Percentiles rank a stretch among this genome's conserved stretches.
These are phyloP conservation scores for Acropternis orthonyx DNA, from an alignment of 2,797 vertebrate species.

Conservation along the genomic window DNA sequence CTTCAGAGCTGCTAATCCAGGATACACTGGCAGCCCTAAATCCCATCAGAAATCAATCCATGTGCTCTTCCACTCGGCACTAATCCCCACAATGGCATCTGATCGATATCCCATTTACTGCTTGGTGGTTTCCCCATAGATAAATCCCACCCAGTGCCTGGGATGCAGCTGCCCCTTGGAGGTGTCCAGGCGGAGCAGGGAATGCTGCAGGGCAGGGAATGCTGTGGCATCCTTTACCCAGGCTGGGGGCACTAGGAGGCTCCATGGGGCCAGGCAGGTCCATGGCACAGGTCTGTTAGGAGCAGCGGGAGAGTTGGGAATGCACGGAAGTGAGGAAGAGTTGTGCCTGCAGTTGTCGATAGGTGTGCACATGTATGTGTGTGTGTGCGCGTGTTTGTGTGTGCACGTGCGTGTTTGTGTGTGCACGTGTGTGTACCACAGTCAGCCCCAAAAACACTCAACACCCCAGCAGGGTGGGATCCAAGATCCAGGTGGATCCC, in stretches of 20 bases:
- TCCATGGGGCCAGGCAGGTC: neutral
- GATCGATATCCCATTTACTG: neutral
- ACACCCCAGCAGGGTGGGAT: neutral
- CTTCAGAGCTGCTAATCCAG: neutral
- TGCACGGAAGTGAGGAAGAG: neutral
- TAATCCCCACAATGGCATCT: neutral
- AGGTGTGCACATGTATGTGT: neutral
- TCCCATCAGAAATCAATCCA: neutral
- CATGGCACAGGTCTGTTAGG: neutral
- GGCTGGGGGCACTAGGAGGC: neutral
- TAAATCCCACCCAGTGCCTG: neutral
- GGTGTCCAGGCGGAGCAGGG: accelerated
- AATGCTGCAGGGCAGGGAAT: neutral
- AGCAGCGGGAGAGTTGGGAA: neutral
- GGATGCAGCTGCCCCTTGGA: accelerated
- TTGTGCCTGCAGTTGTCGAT: neutral
- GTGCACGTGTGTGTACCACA: too few relatives aligned
- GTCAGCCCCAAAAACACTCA: neutral
- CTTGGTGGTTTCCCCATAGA: neutral
- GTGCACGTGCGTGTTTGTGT: neutral
- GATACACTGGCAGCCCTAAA: neutral
- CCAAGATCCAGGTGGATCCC: neutral
- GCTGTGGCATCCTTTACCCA: too few relatives aligned
- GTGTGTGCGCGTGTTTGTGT: neutral
- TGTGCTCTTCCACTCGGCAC: neutral